Evolutionary conservation across 2,797 vertebrate genomes (phyloP), one percentile per base, ranked within the genome.

Genomic region (Sebastes wilsoni): DNA sequence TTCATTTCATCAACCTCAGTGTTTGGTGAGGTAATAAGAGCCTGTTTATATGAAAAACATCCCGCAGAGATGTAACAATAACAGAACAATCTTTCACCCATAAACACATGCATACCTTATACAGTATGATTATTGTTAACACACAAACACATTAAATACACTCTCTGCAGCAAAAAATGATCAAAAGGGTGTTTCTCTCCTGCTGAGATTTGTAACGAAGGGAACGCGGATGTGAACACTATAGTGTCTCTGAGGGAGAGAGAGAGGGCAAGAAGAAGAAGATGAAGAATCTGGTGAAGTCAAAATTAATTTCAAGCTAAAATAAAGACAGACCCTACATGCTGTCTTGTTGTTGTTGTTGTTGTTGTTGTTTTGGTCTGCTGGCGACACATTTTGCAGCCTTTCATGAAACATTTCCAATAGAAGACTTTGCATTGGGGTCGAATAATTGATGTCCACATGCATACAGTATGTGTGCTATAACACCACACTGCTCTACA

Each of bases 121-220:
- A 70, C 54, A 58, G 22, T 58, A 13, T 49, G 20, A 64, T 79
- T 74, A 75, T 46, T 69, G 38, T 69, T 56, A 81, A 78, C 42
- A 66, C n/a, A 30, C 4, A 49, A 49, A 56, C 23, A 67, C 70
- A 80, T n/a, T 54, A 54, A 54, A n/a, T 27, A 58, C 30, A 49
- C 38, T 3, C 54, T 62, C 52, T 61, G 65, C 42, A 52, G 42
- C 34, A 72, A 55, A 60, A 60, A 81, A 82, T 80, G 6, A 85
- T 84, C 76, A 77, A 81, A 88, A 84, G 75, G 32, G 42, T 69
- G 79, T 78, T 67, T 46, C 16, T 2, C 52, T 68, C 81, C 83
- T 72, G 82, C 82, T 81, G 87, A 76, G 88, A 66, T 72, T 68
- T 64, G 55, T 71, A 86, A 88, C 20, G 20, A 87, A 81, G 66